Percentiles rank a stretch among this genome's conserved stretches.
phyloP scores from a whole-genome alignment of 1,140 invertebrate genomes.

The Drosophila chauvacae region DNA sequence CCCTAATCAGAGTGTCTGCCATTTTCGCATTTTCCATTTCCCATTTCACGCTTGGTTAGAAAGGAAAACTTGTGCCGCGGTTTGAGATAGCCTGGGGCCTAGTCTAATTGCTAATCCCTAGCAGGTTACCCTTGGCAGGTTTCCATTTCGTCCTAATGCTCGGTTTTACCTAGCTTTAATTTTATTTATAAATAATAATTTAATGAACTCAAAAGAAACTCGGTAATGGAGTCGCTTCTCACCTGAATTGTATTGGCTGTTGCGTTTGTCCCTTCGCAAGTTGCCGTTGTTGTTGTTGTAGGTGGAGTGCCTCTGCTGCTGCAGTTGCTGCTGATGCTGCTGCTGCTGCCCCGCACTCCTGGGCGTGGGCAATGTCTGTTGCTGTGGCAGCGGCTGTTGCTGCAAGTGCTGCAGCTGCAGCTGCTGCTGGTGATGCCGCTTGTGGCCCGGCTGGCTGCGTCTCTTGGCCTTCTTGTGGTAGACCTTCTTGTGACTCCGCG shows the following conservation, averaged over 20 bases:
- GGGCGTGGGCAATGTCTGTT: constrained; percentile 54
- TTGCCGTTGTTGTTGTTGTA: constrained; percentile 73
- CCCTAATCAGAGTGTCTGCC: constrained; percentile 44
- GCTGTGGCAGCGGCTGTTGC: constrained; percentile 26
- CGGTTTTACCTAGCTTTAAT: too few species aligned
- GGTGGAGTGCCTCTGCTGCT: constrained; percentile 64
- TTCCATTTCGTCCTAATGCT: background rate
- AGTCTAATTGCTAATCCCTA: background rate
- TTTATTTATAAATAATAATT: too few species aligned
- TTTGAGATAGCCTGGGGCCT: background rate
- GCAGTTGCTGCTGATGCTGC: constrained; percentile 49
- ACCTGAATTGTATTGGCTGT: constrained; percentile 80
- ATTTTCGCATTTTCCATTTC: constrained; percentile 48
- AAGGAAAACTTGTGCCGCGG: constrained; percentile 33
- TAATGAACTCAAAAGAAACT: background rate
- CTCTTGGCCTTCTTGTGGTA: constrained; percentile 80
- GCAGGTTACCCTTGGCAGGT: background rate
- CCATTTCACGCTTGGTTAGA: constrained; percentile 70
- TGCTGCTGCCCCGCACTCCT: constrained; percentile 45
- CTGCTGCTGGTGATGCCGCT: constrained; percentile 61
- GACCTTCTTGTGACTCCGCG: constrained; percentile 79
- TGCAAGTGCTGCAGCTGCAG: constrained; percentile 28
- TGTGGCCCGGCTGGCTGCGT: constrained; percentile 53
- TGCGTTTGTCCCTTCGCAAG: constrained; percentile 65
- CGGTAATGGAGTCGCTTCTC: background rate